Evolutionary conservation across 1,140 invertebrate genomes (phyloP), one percentile per base, ranked within the genome.

Genomic region (Zaprionus africanus): DNA sequence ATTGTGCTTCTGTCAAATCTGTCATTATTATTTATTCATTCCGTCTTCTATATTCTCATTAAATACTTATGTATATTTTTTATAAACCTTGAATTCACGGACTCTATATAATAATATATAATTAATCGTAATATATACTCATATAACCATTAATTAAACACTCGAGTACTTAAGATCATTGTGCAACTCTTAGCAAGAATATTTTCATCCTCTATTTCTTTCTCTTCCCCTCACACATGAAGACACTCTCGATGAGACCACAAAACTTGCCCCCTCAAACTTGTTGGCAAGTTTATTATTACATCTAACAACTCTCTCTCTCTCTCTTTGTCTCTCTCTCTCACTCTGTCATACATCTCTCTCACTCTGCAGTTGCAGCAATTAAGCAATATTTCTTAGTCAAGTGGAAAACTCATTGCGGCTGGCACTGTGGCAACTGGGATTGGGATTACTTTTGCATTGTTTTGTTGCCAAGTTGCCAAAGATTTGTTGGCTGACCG

Each of bases 351-450:
- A 31, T 31, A 31, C 31, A 31, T 34, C 31, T 15, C 15, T 28
- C 53, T 31, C 2, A 6, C 53, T 56, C 53, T 56, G 53, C 53
- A 57, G 68, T 75, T 70, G 41, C 67, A 71, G 73, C 74, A 72
- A 61, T 72, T 72, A 72, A 76, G 69, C 74, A 71, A 76, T 76
- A 76, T 71, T 76, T 76, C 62, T 61, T 59, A 66, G 49, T 66
- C 74, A 76, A 72, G 74, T 76, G 74, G 60, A 70, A 63, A 70
- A 68, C 71, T 74, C 41, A 56, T 54, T 69, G 53, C 59, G 61
- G n/a, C 59, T 46, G 68, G 56, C 58, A 61, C 28, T 66, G 59
- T 57, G 60, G 67, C 73, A 64, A 54, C 68, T 34, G 36, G 67
- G 56, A 64, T 65, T 76, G 64, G 61, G 57, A 72, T 76, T 73